Percentiles rank a stretch among this genome's conserved stretches.
Evolutionary conservation across 1,140 invertebrate genomes (phyloP).

Genomic region (Euglossa dilemma): DNA sequence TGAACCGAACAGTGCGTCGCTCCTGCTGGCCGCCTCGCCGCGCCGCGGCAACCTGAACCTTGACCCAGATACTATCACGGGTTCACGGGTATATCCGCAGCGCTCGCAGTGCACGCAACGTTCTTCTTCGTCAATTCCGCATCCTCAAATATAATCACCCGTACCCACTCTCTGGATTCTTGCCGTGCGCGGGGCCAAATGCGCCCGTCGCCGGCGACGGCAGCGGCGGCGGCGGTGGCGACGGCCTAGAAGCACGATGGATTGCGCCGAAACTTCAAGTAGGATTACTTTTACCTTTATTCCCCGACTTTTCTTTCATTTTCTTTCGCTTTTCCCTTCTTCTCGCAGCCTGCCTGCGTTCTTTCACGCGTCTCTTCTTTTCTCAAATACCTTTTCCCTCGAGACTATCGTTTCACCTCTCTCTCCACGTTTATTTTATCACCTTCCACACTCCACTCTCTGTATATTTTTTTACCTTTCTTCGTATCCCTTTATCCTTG

Average conservation of each 20-base stretch:
- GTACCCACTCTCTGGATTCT: constrained; percentile 54
- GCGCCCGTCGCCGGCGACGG: constrained; percentile 73
- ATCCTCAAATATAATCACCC: constrained; percentile 55
- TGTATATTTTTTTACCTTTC: neutral
- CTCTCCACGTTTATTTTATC: constrained; percentile 16
- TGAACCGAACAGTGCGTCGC: constrained; percentile 41
- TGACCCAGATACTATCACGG: constrained; percentile 70
- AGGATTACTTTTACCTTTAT: constrained; percentile 64
- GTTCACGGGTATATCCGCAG: constrained; percentile 55
- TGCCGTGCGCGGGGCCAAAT: constrained; percentile 69
- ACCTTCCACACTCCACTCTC: neutral
- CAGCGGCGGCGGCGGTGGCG: constrained; percentile 51
- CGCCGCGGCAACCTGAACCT: constrained; percentile 67
- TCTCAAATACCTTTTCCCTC: neutral
- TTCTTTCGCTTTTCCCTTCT: neutral
- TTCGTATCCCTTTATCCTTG: neutral
- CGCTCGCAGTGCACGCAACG: constrained; percentile 44
- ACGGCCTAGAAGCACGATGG: constrained; percentile 76
- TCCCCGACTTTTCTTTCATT: neutral
- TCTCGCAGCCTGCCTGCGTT: neutral
- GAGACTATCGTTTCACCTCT: neutral
- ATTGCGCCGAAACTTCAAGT: constrained; percentile 81
- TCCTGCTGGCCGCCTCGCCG: constrained; percentile 47
- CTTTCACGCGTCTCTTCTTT: neutral
- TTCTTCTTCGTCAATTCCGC: constrained; percentile 51